Evolutionary conservation across 2,797 vertebrate genomes (phyloP), one percentile per base, ranked within the genome.

Genomic region (Phrynocephalus forsythii): DNA sequence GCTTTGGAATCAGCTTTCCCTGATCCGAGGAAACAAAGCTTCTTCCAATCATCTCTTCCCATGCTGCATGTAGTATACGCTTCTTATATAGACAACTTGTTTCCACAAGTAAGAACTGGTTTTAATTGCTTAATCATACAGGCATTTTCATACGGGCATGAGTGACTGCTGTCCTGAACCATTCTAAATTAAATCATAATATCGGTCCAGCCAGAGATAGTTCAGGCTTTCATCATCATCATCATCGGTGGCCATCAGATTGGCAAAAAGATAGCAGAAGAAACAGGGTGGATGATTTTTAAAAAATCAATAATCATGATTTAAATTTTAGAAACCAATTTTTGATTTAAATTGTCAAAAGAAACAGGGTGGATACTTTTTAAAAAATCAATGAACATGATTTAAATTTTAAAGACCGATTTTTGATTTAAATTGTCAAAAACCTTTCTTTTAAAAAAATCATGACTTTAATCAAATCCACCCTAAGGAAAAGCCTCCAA

Each of bases 21-120:
- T 92, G 91, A 89, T 83, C 63, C 88, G 88, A 90, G 79, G 87
- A 48, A 75, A 88, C 60, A 92, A 72, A 8, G 60, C 60, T 20
- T 16, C 87, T 50, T 7, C 82, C 44, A 0, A 0, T 3, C 48
- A 79, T 20, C 69, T n/a, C 11, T 0, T 1, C 1, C 2, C 0
- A 4, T 63, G 73, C 0, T 50, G 3, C 28, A 90, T 86, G 28
- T 1, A 4, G 11, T 79, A 38, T 38, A 10, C 50, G 33, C 33
- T 33, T 60, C 28, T 90, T 81, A 26, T 20, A 73, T 24, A 1
- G 3, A 44, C 16, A 86, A 78, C 18, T 68, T 79, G 26, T 38
- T 15, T 16, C 48, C 44, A 56, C 33, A 86, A 56, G 16, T n/a
- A 16, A 75, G 78, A 87, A 81, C 0, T 5, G 80, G 28, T 82